Evolutionary conservation across 35 echinoderm and acorn worm species (phyloP), one percentile per base, ranked within the genome.

Genomic region (Nesometra sesokonis): DNA sequence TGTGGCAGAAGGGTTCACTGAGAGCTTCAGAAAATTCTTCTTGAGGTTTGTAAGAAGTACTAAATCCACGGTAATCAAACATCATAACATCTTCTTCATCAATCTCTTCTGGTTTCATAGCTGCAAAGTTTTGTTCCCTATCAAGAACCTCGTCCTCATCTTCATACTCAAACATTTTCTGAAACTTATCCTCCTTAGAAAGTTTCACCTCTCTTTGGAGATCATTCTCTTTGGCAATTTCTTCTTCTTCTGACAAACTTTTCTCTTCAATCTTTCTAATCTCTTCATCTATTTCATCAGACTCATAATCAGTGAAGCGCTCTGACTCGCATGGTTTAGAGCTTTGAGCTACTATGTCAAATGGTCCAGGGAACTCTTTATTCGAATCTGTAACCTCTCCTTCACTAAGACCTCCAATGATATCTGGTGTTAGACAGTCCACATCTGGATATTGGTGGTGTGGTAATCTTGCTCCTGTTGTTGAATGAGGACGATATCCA

Each of bases 1-100:
- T 90, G 34, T 94, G 81, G 82, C 95, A 98, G 57, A 86, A 98
- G 11, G 95, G 95, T 36, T 90, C 85, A 36, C 87, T 89, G 38
- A 98, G 67, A 13, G 95, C 77, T 34, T 94, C 92, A 23, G 91
- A 83, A 36, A 86, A 93, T 5, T 88, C 85, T 0, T 93, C 88
- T 52, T 89, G 94, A 38, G 86, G 84, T 77, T 89, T 88, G 32
- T 82, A 85, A 36, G 76, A 81, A 29, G 88, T 84, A 46, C 85
- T 97, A 43, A 91, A 97, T 37, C 76, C 77, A 80, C 82, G 87
- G 32, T 92, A 90, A 35, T 77, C 57, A 83, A 90, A 93, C 81
- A 78, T 77, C 3, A 86, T 17, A 47, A 81, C 31, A 21, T 96
- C 85, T 35, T 91, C 90, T 9, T 78, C 67, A 35, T 90, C 80